A percentile compares a stretch with the other conserved stretches of the same genome.
phyloP scores from a whole-genome alignment of 53 echinoderm and acorn worm genomes.

The Crossaster papposus region DNA sequence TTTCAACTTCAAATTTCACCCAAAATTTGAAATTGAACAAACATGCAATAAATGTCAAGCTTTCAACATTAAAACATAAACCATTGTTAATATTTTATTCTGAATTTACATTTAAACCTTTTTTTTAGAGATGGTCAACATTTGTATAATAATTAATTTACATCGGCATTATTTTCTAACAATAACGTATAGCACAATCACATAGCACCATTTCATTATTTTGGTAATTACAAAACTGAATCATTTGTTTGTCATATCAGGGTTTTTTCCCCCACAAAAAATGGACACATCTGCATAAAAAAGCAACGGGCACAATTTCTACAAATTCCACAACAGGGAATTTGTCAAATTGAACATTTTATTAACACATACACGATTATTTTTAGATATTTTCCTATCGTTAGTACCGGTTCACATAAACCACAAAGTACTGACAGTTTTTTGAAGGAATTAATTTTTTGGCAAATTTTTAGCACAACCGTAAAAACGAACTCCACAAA shows the following conservation, averaged over 20 bases:
- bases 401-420: not conserved
- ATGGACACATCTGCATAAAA: not conserved
- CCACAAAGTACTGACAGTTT: not conserved
- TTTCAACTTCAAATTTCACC: not conserved
- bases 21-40: not conserved
- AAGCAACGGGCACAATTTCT: slow-evolving; percentile 16
- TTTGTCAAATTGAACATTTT: not conserved
- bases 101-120: not conserved
- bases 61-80: not conserved
- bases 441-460: not conserved
- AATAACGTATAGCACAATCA: slow-evolving; percentile 40
- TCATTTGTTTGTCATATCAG: not conserved
- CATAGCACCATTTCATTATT: slow-evolving; percentile 20
- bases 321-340: not conserved
- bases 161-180: slow-evolving; percentile 11
- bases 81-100: not conserved
- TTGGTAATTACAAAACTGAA: slow-evolving; percentile 8
- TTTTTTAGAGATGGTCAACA: no score
- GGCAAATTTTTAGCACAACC: not conserved
- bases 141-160: slow-evolving; percentile 15
- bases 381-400: no score
- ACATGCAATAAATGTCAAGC: no score
- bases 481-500: not conserved
- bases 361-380: not conserved
- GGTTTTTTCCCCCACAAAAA: not conserved